phyloP scores from a whole-genome alignment of 2,888 invertebrate species.

The Dasypolia templi region DNA sequence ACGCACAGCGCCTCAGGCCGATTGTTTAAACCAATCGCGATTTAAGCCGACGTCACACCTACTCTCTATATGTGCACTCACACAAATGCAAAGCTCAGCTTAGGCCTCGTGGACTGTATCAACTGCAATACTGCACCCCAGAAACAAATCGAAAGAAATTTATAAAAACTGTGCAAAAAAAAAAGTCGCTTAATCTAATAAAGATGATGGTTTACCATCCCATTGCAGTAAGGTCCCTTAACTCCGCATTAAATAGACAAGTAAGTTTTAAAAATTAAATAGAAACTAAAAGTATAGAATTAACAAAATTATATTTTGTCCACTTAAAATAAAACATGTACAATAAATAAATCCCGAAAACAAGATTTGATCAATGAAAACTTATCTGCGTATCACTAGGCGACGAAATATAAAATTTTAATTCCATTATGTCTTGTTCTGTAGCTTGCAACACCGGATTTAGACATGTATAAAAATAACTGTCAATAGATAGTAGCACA shows the following conservation, averaged over 20 bases:
- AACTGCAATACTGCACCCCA: no score
- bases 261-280: background rate
- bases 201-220: no score
- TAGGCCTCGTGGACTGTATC: no score
- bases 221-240: background rate
- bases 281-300: conserved; percentile 30
- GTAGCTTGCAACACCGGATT: background rate
- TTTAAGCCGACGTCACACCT: no score
- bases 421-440: no score
- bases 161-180: background rate
- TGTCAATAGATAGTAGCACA: background rate
- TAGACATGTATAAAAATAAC: background rate
- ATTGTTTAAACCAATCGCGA: no score
- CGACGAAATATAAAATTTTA: background rate
- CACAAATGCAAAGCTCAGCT: no score
- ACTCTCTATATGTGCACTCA: no score
- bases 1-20: no score
- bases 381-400: conserved; percentile 12
- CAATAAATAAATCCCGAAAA: conserved; percentile 41
- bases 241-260: no score
- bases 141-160: no score
- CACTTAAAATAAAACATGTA: conserved; percentile 39
- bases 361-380: conserved; percentile 4
- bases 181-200: background rate
- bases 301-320: conserved; percentile 56